phyloP scores from a whole-genome alignment of 2,797 vertebrate species.

The Amphiprion clarkii region DNA sequence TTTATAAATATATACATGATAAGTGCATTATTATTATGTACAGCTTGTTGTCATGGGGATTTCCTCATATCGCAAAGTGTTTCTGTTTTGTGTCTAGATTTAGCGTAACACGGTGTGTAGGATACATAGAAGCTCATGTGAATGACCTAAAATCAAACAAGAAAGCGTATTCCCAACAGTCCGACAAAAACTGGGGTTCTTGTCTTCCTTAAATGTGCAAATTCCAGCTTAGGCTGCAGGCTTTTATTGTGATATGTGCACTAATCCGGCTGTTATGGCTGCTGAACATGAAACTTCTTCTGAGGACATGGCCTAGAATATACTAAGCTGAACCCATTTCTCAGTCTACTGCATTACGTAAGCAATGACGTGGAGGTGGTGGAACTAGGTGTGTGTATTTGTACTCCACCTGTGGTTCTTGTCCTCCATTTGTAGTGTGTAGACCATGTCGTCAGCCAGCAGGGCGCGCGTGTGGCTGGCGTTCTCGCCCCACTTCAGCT shows the following conservation, averaged over 20 bases:
- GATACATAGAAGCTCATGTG: neutral
- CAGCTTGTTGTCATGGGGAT: too few species aligned
- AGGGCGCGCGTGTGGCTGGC: conserved; percentile 85
- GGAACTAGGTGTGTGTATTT: neutral
- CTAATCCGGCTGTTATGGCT: neutral
- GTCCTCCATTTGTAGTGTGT: conserved; percentile 96
- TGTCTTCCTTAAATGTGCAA: neutral
- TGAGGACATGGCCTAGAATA: neutral
- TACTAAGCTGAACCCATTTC: neutral
- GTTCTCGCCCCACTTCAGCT: conserved; percentile 97
- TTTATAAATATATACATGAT: too few species aligned
- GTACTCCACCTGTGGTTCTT: conserved; percentile 91
- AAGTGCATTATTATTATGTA: too few species aligned
- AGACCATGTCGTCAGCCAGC: conserved; percentile 88
- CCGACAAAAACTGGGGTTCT: neutral
- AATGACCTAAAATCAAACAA: neutral
- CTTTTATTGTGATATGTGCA: neutral
- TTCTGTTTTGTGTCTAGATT: too few species aligned
- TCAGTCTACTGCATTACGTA: neutral
- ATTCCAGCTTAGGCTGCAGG: neutral
- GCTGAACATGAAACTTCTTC: too few species aligned
- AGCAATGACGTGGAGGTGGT: neutral
- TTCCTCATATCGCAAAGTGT: too few species aligned
- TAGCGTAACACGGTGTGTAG: neutral
- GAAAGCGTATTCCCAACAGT: neutral